Conservation (phyloP, 2,888 invertebrate genomes). For the Stenchaetothrips biformis region DNA sequence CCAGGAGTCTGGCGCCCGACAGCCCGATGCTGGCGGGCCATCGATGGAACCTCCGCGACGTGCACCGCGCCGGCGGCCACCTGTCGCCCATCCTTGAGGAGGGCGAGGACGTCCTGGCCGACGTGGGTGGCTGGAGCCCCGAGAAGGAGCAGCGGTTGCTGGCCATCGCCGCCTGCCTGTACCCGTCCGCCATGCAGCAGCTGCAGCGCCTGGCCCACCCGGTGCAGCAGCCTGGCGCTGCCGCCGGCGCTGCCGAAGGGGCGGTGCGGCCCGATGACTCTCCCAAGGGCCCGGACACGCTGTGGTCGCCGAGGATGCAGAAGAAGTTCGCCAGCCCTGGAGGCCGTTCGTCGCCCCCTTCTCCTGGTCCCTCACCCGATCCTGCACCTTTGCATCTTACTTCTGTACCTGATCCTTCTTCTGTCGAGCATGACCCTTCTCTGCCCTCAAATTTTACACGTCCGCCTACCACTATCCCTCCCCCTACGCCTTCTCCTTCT, state of each 20-base stretch:
- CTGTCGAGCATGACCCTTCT: neutral
- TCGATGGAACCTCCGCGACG: neutral
- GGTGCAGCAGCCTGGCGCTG: neutral
- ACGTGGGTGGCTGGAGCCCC: neutral
- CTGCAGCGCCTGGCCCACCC: neutral
- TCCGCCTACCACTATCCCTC: neutral
- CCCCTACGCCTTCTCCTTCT: neutral
- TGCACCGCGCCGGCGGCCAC: neutral
- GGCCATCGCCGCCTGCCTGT: neutral
- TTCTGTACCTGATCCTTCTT: no score
- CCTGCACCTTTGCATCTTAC: no score
- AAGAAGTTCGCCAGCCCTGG: no score
- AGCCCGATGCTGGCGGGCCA: conserved; percentile 4
- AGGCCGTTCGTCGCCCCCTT: no score
- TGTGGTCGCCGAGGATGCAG: no score
- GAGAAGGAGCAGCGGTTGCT: conserved; percentile 1
- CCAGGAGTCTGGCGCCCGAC: neutral
- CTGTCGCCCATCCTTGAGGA: conserved; percentile 20
- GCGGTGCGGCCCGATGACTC: no score
- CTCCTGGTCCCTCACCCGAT: no score
- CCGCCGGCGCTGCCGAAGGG: no score
- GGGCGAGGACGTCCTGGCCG: neutral
- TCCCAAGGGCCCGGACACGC: no score
- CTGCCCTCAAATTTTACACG: neutral
- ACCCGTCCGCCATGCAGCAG: neutral